Percentiles rank a stretch among this genome's conserved stretches.
phyloP scores from a whole-genome alignment of 2,888 invertebrate species.

The Hyppa rectilinea region DNA sequence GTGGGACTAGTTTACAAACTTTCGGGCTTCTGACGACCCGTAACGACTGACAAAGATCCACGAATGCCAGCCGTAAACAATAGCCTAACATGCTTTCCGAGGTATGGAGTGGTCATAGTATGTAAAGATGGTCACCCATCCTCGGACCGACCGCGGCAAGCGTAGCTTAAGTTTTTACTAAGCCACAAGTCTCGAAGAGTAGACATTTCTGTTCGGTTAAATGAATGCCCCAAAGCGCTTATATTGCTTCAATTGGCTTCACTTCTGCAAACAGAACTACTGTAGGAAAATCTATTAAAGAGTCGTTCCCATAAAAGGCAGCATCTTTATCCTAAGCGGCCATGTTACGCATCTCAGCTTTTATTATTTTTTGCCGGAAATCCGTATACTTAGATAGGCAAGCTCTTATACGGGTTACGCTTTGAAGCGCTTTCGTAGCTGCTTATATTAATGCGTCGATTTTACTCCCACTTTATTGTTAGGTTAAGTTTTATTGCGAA shows the following conservation, averaged over 20 bases:
- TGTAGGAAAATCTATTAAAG: slow-evolving; percentile 17
- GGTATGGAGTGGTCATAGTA: no score
- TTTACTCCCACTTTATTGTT: slow-evolving; percentile 54
- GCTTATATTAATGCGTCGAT: slow-evolving; percentile 56
- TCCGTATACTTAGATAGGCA: slow-evolving; percentile 66
- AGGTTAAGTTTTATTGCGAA: slow-evolving; percentile 50
- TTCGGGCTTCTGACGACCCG: no score
- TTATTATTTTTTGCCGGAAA: slow-evolving; percentile 65
- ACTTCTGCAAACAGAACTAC: slow-evolving; percentile 18
- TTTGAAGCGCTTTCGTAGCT: slow-evolving; percentile 50
- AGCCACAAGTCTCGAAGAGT: no score
- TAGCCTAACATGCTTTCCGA: no score
- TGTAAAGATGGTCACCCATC: no score
- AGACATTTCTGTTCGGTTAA: no score
- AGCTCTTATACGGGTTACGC: slow-evolving; percentile 56
- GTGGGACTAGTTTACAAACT: no score
- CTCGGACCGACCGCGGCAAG: no score
- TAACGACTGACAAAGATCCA: no score
- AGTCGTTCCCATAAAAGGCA: slow-evolving; percentile 34
- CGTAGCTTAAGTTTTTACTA: no score
- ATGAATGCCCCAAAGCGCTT: no score
- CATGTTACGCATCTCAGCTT: slow-evolving; percentile 61
- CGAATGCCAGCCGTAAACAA: no score
- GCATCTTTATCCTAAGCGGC: slow-evolving; percentile 53
- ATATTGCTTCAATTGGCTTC: neutral